These are phyloP conservation scores for Coelinius sp. DNA, from an alignment of 2,888 invertebrate species.

Conservation along the genomic window DNA sequence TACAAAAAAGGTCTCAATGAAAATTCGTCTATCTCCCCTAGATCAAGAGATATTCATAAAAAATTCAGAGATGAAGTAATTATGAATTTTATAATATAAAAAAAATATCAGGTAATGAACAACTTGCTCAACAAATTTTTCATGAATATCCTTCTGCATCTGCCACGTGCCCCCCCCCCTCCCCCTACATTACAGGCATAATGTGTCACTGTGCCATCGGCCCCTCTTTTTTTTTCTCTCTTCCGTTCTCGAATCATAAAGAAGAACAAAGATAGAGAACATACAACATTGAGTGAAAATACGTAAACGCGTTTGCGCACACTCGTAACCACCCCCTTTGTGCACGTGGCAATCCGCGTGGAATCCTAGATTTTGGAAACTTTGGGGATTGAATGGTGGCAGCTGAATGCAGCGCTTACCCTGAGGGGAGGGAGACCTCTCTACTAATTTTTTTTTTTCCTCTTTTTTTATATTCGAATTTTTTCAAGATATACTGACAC, in stretches of 20 bases:
- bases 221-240: conserved; percentile 47
- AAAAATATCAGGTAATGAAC: not conserved
- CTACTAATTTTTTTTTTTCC: conserved; percentile 17
- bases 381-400: conserved; percentile 60
- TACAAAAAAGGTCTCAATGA: too few species aligned
- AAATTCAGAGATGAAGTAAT: too few species aligned
- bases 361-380: conserved; percentile 68
- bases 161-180: conserved; percentile 68
- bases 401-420: conserved; percentile 64
- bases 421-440: conserved; percentile 21
- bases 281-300: conserved; percentile 6
- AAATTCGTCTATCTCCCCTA: too few species aligned
- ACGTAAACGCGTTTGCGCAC: conserved; percentile 29
- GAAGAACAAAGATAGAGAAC: conserved; percentile 32
- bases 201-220: conserved; percentile 69
- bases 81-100: conserved; percentile 48
- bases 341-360: conserved; percentile 46
- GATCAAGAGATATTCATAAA: too few species aligned
- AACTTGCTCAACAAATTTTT: not conserved
- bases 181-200: conserved; percentile 67
- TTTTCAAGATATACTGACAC: conserved; percentile 33
- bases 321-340: conserved; percentile 34
- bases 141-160: conserved; percentile 54
- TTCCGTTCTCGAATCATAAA: conserved; percentile 37
- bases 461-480: not conserved